phyloP scores from a whole-genome alignment of 2,797 vertebrate genomes.

The Gila robusta region DNA sequence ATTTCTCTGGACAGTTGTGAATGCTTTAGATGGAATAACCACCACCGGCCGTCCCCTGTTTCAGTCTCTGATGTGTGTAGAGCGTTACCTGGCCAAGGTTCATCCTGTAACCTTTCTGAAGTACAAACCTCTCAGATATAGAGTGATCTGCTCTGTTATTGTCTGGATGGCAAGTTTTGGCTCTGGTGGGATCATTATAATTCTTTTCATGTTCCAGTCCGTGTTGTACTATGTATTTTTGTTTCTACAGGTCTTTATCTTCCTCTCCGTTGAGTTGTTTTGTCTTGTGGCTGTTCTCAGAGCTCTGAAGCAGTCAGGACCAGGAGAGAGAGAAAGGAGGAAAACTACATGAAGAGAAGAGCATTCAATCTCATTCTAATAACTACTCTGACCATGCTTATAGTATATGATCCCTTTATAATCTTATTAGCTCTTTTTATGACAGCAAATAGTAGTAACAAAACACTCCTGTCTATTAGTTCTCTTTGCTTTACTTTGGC shows the following conservation, averaged over 20 bases:
- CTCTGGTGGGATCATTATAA: background rate
- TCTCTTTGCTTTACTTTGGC: background rate
- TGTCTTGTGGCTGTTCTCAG: background rate
- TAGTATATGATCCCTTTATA: background rate
- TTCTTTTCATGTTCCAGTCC: background rate
- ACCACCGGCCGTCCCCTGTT: constrained; percentile 22
- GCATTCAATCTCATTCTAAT: constrained; percentile 59
- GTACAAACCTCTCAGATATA: constrained; percentile 52
- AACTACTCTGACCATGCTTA: background rate
- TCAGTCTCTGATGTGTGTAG: constrained; percentile 37
- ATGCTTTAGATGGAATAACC: background rate
- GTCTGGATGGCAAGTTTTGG: constrained; percentile 16
- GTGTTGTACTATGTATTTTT: background rate
- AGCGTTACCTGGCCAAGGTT: constrained; percentile 51
- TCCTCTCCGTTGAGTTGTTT: constrained; percentile 4
- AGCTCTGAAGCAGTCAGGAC: constrained; percentile 31
- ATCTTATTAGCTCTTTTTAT: constrained; percentile 3
- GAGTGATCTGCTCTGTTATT: constrained; percentile 35
- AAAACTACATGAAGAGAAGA: constrained; percentile 66
- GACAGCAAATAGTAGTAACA: fast-evolving
- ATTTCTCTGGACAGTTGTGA: background rate
- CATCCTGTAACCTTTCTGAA: constrained; percentile 55
- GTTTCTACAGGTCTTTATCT: background rate
- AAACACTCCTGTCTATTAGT: background rate
- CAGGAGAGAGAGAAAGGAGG: constrained; percentile 38